These are phyloP conservation scores for Bombus difficillimus DNA, from an alignment of 1,140 invertebrate genomes.

Conservation along the genomic window DNA sequence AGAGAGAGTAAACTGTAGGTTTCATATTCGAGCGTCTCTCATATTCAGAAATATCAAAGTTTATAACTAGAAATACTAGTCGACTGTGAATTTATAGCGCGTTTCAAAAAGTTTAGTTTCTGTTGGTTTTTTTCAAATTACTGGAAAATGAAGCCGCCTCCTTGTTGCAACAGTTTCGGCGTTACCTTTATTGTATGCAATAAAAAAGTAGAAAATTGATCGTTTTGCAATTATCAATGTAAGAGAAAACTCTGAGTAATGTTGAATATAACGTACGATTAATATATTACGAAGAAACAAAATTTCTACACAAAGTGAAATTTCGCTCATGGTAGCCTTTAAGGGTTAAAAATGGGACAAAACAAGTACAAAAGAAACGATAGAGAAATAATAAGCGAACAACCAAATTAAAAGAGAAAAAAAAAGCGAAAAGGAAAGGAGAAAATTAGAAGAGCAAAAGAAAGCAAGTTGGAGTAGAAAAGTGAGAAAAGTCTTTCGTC, in stretches of 20 bases:
- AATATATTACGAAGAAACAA: too few relatives aligned
- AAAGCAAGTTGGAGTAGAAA: background rate
- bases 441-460: background rate
- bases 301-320: background rate
- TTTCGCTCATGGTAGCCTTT: background rate
- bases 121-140: background rate
- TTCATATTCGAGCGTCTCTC: too few relatives aligned
- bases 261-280: too few relatives aligned
- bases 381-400: background rate
- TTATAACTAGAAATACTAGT: too few relatives aligned
- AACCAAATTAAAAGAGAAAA: background rate
- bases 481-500: background rate
- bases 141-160: background rate
- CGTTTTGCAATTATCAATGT: too few relatives aligned
- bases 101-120: background rate
- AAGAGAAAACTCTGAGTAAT: too few relatives aligned
- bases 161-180: too few relatives aligned
- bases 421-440: background rate
- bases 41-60: too few relatives aligned
- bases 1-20: too few relatives aligned
- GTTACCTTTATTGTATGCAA: background rate
- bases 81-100: background rate
- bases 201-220: too few relatives aligned
- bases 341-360: background rate
- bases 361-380: slow-evolving; percentile 42